Evolutionary conservation across 2,113 vertebrate species (phyloP).

Genomic region (Tyrannus savana): DNA sequence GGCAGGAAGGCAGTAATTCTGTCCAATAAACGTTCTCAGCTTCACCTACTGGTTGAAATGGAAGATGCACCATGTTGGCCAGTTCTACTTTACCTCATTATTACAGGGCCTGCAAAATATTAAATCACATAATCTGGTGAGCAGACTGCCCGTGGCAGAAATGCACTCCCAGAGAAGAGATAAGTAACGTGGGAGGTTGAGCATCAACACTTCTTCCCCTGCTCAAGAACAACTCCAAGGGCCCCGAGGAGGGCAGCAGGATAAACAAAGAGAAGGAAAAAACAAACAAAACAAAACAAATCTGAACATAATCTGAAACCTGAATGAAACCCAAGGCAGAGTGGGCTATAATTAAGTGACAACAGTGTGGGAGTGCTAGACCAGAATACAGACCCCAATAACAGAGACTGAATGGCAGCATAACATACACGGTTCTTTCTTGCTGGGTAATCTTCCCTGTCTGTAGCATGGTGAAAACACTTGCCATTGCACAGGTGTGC

Average conservation of each 20-base stretch:
- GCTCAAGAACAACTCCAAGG: neutral
- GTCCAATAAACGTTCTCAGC: neutral
- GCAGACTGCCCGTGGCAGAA: neutral
- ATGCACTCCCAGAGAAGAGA: fast-evolving
- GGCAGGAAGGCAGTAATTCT: neutral
- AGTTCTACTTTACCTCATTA: neutral
- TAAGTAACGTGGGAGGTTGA: neutral
- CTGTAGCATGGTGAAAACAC: neutral
- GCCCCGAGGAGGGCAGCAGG: neutral
- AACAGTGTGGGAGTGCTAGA: neutral
- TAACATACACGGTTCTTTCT: neutral
- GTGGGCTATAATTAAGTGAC: neutral
- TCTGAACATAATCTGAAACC: neutral
- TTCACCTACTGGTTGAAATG: neutral
- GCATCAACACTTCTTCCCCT: neutral
- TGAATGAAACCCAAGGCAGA: neutral
- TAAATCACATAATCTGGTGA: neutral
- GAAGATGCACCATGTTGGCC: neutral
- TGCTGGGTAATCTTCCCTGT: neutral
- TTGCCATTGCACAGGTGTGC: neutral
- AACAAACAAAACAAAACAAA: neutral
- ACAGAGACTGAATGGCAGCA: neutral
- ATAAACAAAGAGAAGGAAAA: neutral
- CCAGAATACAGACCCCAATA: neutral
- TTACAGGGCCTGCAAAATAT: neutral